A percentile compares a stretch with the other conserved stretches of the same genome.
Conservation (phyloP, 2,797 vertebrate genomes). For the Semotilus atromaculatus region DNA sequence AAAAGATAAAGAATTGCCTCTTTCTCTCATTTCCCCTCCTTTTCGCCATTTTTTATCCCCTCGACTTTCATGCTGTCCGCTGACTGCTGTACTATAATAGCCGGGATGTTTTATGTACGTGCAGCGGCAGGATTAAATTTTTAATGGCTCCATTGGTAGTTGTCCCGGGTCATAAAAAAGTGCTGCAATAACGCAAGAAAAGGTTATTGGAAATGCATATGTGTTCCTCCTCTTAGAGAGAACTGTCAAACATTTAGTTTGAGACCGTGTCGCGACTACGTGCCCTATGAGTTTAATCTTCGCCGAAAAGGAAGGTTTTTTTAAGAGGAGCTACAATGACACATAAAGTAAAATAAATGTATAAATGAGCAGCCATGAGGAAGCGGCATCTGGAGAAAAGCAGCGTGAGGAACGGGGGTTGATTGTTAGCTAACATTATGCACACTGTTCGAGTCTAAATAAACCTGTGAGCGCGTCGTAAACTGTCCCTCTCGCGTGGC, state of each 20-base stretch:
- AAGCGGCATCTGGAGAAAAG: slow-evolving; percentile 65
- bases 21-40: slow-evolving; percentile 64
- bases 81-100: slow-evolving; percentile 69
- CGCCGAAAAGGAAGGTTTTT: slow-evolving; percentile 16
- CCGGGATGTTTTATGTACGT: slow-evolving; percentile 76
- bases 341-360: slow-evolving; percentile 52
- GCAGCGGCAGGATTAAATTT: slow-evolving; percentile 78
- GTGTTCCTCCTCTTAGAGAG: slow-evolving; percentile 64
- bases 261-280: not conserved
- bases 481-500: slow-evolving; percentile 71
- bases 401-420: slow-evolving; percentile 72
- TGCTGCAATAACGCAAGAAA: slow-evolving; percentile 66
- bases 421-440: slow-evolving; percentile 81
- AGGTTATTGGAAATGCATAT: slow-evolving; percentile 69
- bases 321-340: slow-evolving; percentile 61
- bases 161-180: slow-evolving; percentile 71
- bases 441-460: slow-evolving; percentile 80
- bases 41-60: slow-evolving; percentile 57
- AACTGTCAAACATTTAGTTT: slow-evolving; percentile 66
- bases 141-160: slow-evolving; percentile 79
- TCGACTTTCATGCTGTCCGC: slow-evolving; percentile 64
- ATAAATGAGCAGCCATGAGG: slow-evolving; percentile 30
- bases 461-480: slow-evolving; percentile 77
- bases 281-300: slow-evolving; percentile 11
- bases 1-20: slow-evolving; percentile 67